A percentile compares a stretch with the other conserved stretches of the same genome.
phyloP scores from a whole-genome alignment of 2,113 vertebrate genomes.

The Trinectes maculatus region DNA sequence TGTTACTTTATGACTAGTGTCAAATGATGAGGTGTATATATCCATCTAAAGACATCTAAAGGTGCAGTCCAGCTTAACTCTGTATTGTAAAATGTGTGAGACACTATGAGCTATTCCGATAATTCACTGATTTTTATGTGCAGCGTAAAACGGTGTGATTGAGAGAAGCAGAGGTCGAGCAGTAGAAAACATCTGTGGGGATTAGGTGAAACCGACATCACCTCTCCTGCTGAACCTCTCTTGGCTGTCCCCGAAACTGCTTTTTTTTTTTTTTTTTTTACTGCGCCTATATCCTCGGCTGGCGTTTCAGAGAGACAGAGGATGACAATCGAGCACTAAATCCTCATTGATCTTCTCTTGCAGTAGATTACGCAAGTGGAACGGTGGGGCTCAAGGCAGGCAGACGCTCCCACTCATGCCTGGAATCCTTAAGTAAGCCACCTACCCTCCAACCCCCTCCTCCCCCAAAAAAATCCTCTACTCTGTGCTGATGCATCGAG shows the following conservation, averaged over 20 bases:
- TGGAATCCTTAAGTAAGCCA: conserved; percentile 81
- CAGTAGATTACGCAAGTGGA: conserved; percentile 78
- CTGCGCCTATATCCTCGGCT: conserved; percentile 47
- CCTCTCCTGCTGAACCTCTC: conserved; percentile 51
- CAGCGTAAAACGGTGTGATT: background rate
- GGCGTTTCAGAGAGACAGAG: conserved; percentile 70
- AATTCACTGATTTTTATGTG: background rate
- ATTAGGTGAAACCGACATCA: conserved; percentile 37
- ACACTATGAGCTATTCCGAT: background rate
- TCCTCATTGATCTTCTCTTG: conserved; percentile 77
- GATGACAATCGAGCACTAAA: conserved; percentile 77
- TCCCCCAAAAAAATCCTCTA: conserved; percentile 71
- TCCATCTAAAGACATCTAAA: no score
- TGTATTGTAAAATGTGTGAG: background rate
- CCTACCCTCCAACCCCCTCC: conserved; percentile 54
- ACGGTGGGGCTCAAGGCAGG: conserved; percentile 66
- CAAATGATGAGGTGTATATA: no score
- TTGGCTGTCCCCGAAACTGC: conserved; percentile 56
- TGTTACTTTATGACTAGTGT: no score
- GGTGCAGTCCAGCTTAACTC: background rate
- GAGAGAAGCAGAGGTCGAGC: background rate
- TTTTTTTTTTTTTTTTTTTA: no score
- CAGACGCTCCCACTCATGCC: conserved; percentile 79
- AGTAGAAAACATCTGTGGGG: conserved; percentile 15
- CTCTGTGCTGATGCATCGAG: conserved; percentile 70